These are phyloP conservation scores for Bombus affinis DNA, from an alignment of 1,140 invertebrate genomes.

Conservation along the genomic window DNA sequence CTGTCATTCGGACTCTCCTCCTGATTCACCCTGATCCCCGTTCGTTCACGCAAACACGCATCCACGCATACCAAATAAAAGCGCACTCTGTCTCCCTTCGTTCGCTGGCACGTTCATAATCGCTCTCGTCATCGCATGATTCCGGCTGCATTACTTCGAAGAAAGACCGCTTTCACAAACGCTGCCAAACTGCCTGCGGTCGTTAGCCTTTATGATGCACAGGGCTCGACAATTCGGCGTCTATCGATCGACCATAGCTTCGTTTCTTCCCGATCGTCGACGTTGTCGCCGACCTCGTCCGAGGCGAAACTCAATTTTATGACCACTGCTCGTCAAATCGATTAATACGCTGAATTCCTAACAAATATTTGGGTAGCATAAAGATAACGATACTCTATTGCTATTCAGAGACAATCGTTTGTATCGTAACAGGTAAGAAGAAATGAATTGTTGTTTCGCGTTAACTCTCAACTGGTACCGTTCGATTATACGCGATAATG, in stretches of 20 bases:
- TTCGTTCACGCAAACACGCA: slow-evolving; percentile 50
- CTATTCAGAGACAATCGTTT: not conserved
- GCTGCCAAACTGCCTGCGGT: slow-evolving; percentile 51
- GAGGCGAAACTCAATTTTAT: not conserved
- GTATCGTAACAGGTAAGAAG: not conserved
- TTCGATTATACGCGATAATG: no score
- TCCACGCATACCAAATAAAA: slow-evolving; percentile 65
- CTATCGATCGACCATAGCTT: slow-evolving; percentile 19
- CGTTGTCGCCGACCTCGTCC: not conserved
- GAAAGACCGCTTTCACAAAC: slow-evolving; percentile 64
- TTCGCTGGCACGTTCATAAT: slow-evolving; percentile 44
- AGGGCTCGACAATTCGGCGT: slow-evolving; percentile 18
- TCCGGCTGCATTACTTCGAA: slow-evolving; percentile 54
- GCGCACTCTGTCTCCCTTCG: slow-evolving; percentile 57
- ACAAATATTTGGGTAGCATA: not conserved
- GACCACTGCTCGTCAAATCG: not conserved
- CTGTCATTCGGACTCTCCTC: slow-evolving; percentile 16
- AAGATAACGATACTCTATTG: not conserved
- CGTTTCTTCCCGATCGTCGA: not conserved
- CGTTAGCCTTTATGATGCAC: slow-evolving; percentile 44
- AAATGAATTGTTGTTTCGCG: not conserved
- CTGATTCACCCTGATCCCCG: not conserved
- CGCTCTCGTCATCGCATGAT: slow-evolving; percentile 66
- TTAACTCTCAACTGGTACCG: not conserved
- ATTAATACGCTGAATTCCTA: not conserved